Percentiles rank a stretch among this genome's conserved stretches.
Evolutionary conservation across 2,888 invertebrate genomes (phyloP).

Genomic region (Peribatodes rhomboidaria): DNA sequence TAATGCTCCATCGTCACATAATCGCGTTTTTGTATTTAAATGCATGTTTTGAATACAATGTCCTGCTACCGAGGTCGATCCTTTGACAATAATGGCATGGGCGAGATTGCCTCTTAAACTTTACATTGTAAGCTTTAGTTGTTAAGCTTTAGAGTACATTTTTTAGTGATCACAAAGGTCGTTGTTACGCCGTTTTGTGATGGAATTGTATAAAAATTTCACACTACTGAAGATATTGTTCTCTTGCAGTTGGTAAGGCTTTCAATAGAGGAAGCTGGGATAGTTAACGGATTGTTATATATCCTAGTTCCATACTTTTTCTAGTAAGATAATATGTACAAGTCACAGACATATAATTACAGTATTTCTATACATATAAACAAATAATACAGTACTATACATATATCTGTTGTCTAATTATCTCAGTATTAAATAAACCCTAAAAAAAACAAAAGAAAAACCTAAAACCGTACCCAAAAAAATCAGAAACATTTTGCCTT

Average conservation of each 20-base stretch:
- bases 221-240: slow-evolving; percentile 70
- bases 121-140: background rate
- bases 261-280: background rate
- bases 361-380: too few species aligned
- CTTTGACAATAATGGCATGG: slow-evolving; percentile 72
- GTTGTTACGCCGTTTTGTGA: background rate
- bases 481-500: slow-evolving; percentile 18
- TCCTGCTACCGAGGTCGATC: slow-evolving; percentile 77
- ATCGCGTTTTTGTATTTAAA: slow-evolving; percentile 86
- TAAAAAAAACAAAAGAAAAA: slow-evolving; percentile 24
- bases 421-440: background rate
- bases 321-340: too few species aligned
- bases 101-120: slow-evolving; percentile 58
- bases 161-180: background rate
- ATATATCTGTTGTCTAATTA: too few species aligned
- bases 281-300: background rate
- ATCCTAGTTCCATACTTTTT: too few species aligned
- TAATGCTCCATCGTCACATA: slow-evolving; percentile 78
- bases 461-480: slow-evolving; percentile 1
- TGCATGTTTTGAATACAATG: slow-evolving; percentile 84
- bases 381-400: too few species aligned
- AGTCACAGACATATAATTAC: too few species aligned
- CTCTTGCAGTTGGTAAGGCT: slow-evolving; percentile 58
- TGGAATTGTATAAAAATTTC: slow-evolving; percentile 54
- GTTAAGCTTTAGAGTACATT: background rate